phyloP scores from a whole-genome alignment of 2,888 invertebrate genomes.

The Augochlorella aurata region DNA sequence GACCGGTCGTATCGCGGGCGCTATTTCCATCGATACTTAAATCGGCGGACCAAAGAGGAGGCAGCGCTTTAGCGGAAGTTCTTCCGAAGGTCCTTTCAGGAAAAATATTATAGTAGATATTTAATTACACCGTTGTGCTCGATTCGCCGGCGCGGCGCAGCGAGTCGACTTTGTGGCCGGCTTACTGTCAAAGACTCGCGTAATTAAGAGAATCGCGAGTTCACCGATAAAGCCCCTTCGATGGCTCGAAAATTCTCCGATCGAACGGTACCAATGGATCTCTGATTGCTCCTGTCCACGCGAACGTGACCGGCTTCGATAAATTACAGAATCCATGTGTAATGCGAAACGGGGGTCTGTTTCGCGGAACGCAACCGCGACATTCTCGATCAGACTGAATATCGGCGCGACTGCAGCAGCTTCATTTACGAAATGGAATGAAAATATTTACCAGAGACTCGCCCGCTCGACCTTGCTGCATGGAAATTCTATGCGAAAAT shows the following conservation, averaged over 20 bases:
- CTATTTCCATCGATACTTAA: constrained; percentile 3
- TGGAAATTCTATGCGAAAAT: not conserved
- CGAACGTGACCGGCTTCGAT: too few species aligned
- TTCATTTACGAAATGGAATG: constrained; percentile 64
- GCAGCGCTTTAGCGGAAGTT: not conserved
- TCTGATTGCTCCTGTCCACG: not conserved
- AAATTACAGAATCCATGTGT: not conserved
- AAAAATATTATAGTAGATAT: constrained; percentile 30
- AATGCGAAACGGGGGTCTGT: not conserved
- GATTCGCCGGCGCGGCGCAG: constrained; percentile 13
- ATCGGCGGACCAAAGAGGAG: not conserved
- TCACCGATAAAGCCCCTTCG: not conserved
- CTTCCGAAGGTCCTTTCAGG: not conserved
- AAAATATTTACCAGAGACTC: constrained; percentile 62
- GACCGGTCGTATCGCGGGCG: not conserved
- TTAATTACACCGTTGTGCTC: constrained; percentile 21
- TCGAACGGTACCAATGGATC: not conserved
- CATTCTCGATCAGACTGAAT: constrained; percentile 21
- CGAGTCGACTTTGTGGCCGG: constrained; percentile 35
- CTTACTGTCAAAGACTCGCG: constrained; percentile 49
- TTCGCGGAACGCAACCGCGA: not conserved
- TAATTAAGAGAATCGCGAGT: constrained; percentile 36
- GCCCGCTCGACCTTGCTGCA: not conserved
- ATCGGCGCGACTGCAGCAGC: constrained; percentile 53
- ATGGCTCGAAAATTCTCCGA: not conserved